phyloP scores from a whole-genome alignment of 2,113 vertebrate species.

The Siphamia tubifer region DNA sequence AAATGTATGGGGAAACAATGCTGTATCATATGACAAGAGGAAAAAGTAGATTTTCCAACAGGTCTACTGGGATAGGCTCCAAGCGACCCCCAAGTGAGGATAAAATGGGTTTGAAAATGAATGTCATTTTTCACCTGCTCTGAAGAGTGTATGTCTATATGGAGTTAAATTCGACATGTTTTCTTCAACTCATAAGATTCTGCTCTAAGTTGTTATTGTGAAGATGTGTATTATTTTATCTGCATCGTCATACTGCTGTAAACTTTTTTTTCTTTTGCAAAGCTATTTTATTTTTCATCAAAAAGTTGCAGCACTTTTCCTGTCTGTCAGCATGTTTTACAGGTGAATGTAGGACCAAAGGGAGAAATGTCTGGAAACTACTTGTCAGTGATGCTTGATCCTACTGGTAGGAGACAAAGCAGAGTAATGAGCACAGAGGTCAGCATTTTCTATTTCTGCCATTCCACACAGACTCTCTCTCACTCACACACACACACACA shows the following conservation, averaged over 20 bases:
- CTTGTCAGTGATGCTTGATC: slow-evolving; percentile 34
- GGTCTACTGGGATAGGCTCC: too few relatives aligned
- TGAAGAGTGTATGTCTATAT: too few relatives aligned
- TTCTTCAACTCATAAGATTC: neutral
- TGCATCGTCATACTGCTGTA: neutral
- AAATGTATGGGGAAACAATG: too few relatives aligned
- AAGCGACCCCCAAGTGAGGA: too few relatives aligned
- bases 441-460: slow-evolving; percentile 64
- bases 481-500: too few relatives aligned
- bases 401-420: slow-evolving; percentile 48
- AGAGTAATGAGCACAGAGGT: slow-evolving; percentile 55
- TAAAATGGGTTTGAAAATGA: too few relatives aligned
- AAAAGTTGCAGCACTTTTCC: slow-evolving; percentile 22
- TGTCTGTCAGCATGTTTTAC: slow-evolving; percentile 59
- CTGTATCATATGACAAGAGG: too few relatives aligned
- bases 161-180: too few relatives aligned
- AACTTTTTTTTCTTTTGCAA: slow-evolving; percentile 42
- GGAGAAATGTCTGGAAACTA: slow-evolving; percentile 32
- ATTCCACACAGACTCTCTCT: slow-evolving; percentile 17
- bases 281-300: slow-evolving; percentile 22
- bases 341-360: slow-evolving; percentile 36
- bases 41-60: too few relatives aligned
- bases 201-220: neutral
- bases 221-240: slow-evolving; percentile 9
- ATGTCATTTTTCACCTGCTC: too few relatives aligned